phyloP scores from a whole-genome alignment of 2,888 invertebrate species.

The Lithophane semibrunnea region DNA sequence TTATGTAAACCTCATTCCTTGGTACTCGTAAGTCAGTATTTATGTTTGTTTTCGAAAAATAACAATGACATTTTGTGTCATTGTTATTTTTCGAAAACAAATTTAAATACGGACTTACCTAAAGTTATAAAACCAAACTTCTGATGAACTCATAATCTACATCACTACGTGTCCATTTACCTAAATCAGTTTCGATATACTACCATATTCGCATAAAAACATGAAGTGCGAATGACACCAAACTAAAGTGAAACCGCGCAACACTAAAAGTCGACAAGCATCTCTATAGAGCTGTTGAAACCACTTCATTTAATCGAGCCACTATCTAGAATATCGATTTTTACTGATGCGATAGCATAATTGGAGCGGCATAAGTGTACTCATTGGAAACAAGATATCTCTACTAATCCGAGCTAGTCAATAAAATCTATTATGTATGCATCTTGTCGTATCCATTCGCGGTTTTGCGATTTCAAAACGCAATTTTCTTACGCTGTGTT shows the following conservation, averaged over 20 bases:
- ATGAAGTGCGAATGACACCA: conserved; percentile 50
- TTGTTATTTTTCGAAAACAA: too few relatives aligned
- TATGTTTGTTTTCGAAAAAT: background rate
- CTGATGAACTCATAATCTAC: background rate
- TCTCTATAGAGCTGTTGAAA: conserved; percentile 66
- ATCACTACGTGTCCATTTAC: background rate
- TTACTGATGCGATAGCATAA: conserved; percentile 74
- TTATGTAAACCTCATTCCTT: background rate
- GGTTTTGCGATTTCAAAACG: conserved; percentile 64
- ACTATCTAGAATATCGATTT: conserved; percentile 71
- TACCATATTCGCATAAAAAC: conserved; percentile 29
- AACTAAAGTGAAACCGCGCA: conserved; percentile 44
- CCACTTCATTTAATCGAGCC: conserved; percentile 69
- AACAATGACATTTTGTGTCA: too few relatives aligned
- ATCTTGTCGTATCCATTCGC: conserved; percentile 61
- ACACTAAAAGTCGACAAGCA: conserved; percentile 44
- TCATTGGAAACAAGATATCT: conserved; percentile 75
- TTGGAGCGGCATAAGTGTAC: conserved; percentile 75
- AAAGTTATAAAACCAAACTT: background rate
- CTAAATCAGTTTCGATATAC: conserved; percentile 5
- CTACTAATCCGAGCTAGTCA: conserved; percentile 66
- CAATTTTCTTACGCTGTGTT: conserved; percentile 56
- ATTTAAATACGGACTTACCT: background rate
- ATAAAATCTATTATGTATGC: conserved; percentile 74
- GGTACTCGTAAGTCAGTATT: background rate